Conservation (phyloP, 2,113 vertebrate species). For the Pteruthius melanotis region DNA sequence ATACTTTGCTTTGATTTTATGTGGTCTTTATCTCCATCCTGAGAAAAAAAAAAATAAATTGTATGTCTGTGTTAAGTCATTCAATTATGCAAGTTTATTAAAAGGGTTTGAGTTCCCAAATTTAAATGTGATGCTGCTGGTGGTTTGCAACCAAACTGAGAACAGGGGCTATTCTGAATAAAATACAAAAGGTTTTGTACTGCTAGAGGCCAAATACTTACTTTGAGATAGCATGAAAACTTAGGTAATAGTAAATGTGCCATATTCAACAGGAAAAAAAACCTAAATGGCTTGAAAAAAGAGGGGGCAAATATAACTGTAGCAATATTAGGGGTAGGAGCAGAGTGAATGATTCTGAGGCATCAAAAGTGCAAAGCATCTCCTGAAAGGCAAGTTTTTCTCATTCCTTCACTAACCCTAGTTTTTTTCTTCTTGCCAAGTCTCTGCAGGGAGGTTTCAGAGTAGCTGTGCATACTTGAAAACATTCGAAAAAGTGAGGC, state of each 20-base stretch:
- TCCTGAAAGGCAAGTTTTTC: neutral
- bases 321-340: neutral
- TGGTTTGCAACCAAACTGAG: neutral
- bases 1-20: neutral
- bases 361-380: neutral
- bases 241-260: neutral
- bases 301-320: neutral
- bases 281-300: neutral
- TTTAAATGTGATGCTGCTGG: neutral
- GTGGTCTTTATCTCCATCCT: neutral
- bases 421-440: neutral
- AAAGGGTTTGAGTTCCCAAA: neutral
- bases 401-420: neutral
- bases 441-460: neutral
- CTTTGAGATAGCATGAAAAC: neutral
- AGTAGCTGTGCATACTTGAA: neutral
- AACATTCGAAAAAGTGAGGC: neutral
- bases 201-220: neutral
- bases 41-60: neutral
- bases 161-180: neutral
- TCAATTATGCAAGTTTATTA: neutral
- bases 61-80: neutral
- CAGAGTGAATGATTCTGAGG: neutral
- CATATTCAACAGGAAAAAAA: neutral
- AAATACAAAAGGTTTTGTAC: neutral